Conservation (phyloP, 1,140 invertebrate genomes). For the Drosophila micromelanica region DNA sequence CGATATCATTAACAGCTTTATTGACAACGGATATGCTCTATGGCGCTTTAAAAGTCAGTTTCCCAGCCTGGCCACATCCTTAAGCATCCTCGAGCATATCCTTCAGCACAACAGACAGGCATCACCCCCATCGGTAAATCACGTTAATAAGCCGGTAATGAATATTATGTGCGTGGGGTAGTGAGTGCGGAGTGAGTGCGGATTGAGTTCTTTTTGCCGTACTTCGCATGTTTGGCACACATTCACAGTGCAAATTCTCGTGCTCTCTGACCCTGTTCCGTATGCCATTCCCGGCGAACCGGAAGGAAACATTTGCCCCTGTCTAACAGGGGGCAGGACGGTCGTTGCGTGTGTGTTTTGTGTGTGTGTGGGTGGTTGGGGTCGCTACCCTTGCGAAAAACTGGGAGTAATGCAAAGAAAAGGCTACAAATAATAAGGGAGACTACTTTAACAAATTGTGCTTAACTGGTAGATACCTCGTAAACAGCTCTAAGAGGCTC, state of each 20-base stretch:
- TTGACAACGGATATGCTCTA: constrained; percentile 73
- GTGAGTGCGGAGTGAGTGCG: not conserved
- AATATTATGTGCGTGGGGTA: constrained; percentile 55
- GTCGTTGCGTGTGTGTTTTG: constrained; percentile 1
- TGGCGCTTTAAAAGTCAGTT: constrained; percentile 77
- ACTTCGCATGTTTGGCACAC: constrained; percentile 79
- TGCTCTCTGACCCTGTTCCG: constrained; percentile 12
- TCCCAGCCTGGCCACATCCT: constrained; percentile 62
- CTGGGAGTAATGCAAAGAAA: not conserved
- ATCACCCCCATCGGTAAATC: constrained; percentile 78
- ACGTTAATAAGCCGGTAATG: constrained; percentile 81
- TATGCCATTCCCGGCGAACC: constrained; percentile 18
- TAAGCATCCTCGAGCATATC: constrained; percentile 31
- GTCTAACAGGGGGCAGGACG: not conserved
- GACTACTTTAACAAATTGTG: not conserved
- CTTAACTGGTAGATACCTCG: not conserved
- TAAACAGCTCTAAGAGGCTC: not conserved
- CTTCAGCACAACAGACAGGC: constrained; percentile 23
- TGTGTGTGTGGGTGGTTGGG: not conserved
- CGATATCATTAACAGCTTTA: constrained; percentile 68
- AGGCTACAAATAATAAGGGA: too few species aligned
- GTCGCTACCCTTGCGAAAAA: constrained; percentile 37
- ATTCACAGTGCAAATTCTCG: constrained; percentile 55
- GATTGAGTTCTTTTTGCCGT: not conserved
- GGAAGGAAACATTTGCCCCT: constrained; percentile 72